Evolutionary conservation across 53 echinoderm and acorn worm genomes (phyloP).

Genomic region (Actinopyga echinites): DNA sequence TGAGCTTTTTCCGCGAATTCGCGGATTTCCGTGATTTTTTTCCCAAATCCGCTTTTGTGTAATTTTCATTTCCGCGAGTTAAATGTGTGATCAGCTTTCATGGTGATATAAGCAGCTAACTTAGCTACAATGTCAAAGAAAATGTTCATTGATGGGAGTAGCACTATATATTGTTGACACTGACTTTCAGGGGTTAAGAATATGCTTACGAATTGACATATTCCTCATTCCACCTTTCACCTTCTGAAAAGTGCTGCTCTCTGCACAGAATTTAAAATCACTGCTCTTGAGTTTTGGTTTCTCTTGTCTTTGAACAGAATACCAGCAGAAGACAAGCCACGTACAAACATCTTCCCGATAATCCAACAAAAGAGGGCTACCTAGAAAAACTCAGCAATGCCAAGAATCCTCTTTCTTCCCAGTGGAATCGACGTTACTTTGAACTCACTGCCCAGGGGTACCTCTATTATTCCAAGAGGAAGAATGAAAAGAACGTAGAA

Average conservation of each 20-base stretch:
- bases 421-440: slow-evolving; percentile 98
- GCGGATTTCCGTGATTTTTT: too few species aligned
- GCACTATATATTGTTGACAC: too few species aligned
- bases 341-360: slow-evolving; percentile 57
- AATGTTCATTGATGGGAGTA: too few species aligned
- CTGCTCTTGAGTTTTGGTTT: not conserved
- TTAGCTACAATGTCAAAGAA: too few species aligned
- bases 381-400: slow-evolving; percentile 87
- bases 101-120: too few species aligned
- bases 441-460: slow-evolving; percentile 95
- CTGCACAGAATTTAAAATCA: not conserved
- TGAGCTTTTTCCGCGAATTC: too few species aligned
- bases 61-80: too few species aligned
- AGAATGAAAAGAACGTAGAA: slow-evolving; percentile 96
- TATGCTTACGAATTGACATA: not conserved
- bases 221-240: not conserved
- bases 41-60: too few species aligned
- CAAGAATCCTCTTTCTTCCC: slow-evolving; percentile 81
- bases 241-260: not conserved
- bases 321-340: slow-evolving; percentile 16
- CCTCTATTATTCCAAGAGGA: slow-evolving; percentile 93
- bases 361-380: slow-evolving; percentile 96
- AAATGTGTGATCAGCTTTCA: too few species aligned
- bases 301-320: not conserved
- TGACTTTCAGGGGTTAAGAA: too few species aligned